These are phyloP conservation scores for Thera obeliscata DNA, from an alignment of 2,888 invertebrate genomes.

Conservation along the genomic window DNA sequence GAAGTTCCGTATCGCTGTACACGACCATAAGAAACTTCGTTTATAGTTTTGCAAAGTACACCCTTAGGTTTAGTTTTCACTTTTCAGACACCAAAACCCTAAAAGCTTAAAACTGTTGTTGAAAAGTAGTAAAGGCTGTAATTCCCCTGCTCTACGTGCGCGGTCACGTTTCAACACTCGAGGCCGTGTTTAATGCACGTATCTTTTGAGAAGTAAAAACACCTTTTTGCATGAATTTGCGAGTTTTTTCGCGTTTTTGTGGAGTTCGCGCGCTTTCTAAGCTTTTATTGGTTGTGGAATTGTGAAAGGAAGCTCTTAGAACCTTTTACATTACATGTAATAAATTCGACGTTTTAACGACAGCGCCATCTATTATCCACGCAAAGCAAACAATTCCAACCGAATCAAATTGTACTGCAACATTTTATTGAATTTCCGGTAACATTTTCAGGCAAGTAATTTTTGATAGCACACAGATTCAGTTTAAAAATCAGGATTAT, in stretches of 20 bases:
- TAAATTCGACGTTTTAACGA: background rate
- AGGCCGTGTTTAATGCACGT: conserved; percentile 34
- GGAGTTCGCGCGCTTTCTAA: conserved; percentile 4
- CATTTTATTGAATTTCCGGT: no score
- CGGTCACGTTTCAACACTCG: conserved; percentile 57
- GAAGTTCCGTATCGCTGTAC: no score
- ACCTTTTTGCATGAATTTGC: conserved; percentile 38
- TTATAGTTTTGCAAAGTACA: background rate
- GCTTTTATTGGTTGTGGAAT: conserved; percentile 17
- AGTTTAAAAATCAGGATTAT: no score
- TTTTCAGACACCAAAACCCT: conserved; percentile 8
- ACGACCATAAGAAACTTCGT: no score
- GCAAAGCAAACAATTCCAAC: no score
- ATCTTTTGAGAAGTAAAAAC: conserved; percentile 49
- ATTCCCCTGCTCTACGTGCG: conserved; percentile 47
- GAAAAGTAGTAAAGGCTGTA: conserved; percentile 52
- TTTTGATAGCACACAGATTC: no score
- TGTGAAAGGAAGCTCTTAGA: conserved; percentile 11
- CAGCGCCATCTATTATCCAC: conserved; percentile 2
- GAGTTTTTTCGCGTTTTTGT: conserved; percentile 28
- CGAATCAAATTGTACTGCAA: no score
- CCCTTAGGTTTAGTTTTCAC: background rate
- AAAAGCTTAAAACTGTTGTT: conserved; percentile 34
- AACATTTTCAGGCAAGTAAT: no score
- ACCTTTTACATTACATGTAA: conserved; percentile 1